These are phyloP conservation scores for Adineta ricciae DNA, from an alignment of 2,888 invertebrate genomes.

Conservation along the genomic window DNA sequence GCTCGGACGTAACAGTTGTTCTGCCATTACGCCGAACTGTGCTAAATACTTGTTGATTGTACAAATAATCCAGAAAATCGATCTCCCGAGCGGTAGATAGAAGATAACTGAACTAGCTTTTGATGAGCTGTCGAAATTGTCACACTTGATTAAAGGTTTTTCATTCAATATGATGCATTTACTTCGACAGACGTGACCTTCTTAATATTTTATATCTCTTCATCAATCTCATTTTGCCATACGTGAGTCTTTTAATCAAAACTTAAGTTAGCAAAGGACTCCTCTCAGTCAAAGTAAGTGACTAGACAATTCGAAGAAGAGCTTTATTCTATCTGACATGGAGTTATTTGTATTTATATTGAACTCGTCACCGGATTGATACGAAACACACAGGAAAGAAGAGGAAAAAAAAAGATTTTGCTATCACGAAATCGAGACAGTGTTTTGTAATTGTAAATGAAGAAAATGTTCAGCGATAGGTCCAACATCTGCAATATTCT, in stretches of 20 bases:
- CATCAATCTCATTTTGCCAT: no score
- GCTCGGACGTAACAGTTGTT: not conserved
- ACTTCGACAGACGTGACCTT: not conserved
- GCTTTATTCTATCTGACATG: not conserved
- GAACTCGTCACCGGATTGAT: not conserved
- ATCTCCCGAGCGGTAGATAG: no score
- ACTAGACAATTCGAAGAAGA: no score
- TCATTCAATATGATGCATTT: not conserved
- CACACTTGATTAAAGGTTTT: not conserved
- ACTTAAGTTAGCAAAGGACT: no score
- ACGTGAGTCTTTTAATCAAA: no score
- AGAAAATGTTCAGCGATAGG: not conserved
- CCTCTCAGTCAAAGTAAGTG: no score
- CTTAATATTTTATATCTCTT: no score
- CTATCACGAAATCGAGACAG: not conserved
- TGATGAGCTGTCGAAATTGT: not conserved
- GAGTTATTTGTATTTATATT: not conserved
- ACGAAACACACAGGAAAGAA: not conserved
- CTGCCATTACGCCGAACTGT: not conserved
- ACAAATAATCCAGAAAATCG: not conserved
- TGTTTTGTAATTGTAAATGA: conserved; percentile 1
- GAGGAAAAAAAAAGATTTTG: not conserved
- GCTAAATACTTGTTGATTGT: not conserved
- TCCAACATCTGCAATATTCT: conserved; percentile 6
- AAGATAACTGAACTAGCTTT: not conserved